phyloP scores from a whole-genome alignment of 2,797 vertebrate genomes.

The Meriones psammophilus region DNA sequence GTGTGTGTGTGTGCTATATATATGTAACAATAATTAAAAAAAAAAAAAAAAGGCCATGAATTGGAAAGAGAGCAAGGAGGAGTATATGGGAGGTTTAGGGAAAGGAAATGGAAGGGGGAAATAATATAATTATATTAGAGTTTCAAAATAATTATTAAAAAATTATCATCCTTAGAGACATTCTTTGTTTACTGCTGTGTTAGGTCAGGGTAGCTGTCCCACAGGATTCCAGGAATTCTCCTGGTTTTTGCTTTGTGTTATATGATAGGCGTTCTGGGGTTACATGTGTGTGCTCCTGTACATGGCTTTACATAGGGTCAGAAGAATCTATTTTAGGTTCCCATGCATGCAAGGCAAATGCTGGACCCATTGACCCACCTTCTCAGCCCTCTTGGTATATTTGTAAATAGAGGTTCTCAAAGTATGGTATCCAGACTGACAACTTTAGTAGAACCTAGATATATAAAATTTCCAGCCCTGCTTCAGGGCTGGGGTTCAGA shows the following conservation, averaged over 20 bases:
- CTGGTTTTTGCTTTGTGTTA: neutral
- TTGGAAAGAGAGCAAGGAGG: neutral
- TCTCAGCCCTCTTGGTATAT: neutral
- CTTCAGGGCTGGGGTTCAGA: neutral
- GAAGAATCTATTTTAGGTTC: neutral
- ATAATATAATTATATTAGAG: neutral
- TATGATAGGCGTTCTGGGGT: neutral
- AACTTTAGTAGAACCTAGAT: slow-evolving; percentile 21
- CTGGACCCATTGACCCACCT: neutral
- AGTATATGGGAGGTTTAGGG: neutral
- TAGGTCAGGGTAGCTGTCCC: neutral
- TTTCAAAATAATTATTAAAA: neutral
- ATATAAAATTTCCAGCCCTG: neutral
- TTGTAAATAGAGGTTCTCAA: slow-evolving; percentile 27
- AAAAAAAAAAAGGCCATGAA: neutral
- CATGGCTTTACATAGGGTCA: neutral
- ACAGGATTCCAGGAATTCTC: neutral
- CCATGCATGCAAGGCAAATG: neutral
- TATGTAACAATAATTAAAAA: neutral
- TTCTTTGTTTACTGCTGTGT: neutral
- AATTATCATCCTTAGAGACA: neutral
- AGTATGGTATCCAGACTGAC: neutral
- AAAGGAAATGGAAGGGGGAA: neutral
- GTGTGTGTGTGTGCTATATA: neutral
- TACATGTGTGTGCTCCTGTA: neutral